Base-by-base conservation (phyloP, 2,888 invertebrate species). In the Gisinianus flammeolus region DNA sequence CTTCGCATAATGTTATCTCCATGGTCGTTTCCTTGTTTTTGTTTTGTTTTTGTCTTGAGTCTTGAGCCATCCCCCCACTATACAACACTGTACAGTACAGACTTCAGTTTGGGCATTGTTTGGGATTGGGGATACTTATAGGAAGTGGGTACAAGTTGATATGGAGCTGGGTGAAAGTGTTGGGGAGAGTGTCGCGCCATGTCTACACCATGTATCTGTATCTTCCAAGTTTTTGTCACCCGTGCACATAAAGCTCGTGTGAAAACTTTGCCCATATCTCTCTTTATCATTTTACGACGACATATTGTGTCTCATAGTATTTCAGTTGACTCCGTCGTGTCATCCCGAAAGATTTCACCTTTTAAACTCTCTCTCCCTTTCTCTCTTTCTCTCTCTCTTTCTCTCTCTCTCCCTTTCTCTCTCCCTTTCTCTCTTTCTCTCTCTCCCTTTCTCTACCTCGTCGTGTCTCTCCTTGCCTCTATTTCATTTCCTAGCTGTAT, bases 241-340 rank as follows among this genome's bases (percentile, higher is more conserved):
- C 58, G 58, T 5, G 16, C 12, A 62, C 30, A 56, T 54, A 30
- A 56, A 72, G 31, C 22, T 58, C 72, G 77, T 77, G 71, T 71
- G 77, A 77, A 78, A 80, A 78, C 78, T 80, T 80, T 76, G 52
- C 64, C 80, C 78, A 78, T 80, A 80, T 80, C 78, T 75, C 35
- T 67, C 26, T 31, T 64, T 78, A 78, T 80, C 80, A 80, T 78
- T 62, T 78, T 71, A 74, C 33, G 78, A 78, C 67, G 74, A 78
- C 78, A 78, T 78, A 74, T 78, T 78, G 78, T 69, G 30, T 67
- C 69, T 69, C 69, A 54, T 33, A 33, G 56, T 69, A 70, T 70
- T 62, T 71, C 69, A 71, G 22, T 3, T 64, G 19, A 44, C 54
- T 71, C 71, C 24, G 33, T 52, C 30, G 64, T 77, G 71, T 77